These are phyloP conservation scores for Aproaerema taeniolella DNA, from an alignment of 2,888 invertebrate species.

Conservation along the genomic window DNA sequence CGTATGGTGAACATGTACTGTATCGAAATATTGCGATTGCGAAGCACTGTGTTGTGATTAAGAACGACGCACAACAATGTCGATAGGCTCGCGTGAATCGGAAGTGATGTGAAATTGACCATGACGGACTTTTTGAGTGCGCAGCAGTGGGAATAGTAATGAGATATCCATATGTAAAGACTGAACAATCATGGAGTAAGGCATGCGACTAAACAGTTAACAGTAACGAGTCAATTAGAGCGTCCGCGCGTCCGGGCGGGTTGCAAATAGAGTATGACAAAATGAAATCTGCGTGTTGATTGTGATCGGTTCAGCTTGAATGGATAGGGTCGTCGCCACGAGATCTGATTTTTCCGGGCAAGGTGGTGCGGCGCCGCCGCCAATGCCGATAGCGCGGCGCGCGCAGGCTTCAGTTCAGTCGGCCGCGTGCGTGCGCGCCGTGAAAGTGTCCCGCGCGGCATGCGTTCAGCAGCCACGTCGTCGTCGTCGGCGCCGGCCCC, in stretches of 20 bases:
- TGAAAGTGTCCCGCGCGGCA: conserved; percentile 62
- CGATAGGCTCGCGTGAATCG: background rate
- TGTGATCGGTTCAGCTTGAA: conserved; percentile 67
- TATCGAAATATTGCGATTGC: background rate
- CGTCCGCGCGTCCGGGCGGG: conserved; percentile 19
- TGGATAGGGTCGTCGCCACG: conserved; percentile 67
- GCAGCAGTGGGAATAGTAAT: background rate
- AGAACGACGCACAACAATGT: background rate
- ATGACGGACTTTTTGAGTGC: background rate
- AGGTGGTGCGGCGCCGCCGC: conserved; percentile 47
- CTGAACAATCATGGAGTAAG: no score
- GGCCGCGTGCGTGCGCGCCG: conserved; percentile 70
- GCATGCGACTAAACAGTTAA: conserved; percentile 25
- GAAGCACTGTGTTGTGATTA: background rate
- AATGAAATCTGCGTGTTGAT: conserved; percentile 58
- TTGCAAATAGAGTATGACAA: conserved; percentile 65
- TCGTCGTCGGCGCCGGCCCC: conserved; percentile 30
- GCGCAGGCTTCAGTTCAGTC: conserved; percentile 56
- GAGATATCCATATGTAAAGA: background rate
- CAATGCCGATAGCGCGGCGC: conserved; percentile 48
- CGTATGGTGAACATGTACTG: conserved; percentile 4
- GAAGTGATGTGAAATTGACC: conserved; percentile 4
- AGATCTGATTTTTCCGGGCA: conserved; percentile 68
- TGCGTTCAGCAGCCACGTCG: conserved; percentile 53
- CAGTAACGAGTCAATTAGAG: conserved; percentile 26